phyloP scores from a whole-genome alignment of 2,888 invertebrate genomes.

The Gerosis bhagava region DNA sequence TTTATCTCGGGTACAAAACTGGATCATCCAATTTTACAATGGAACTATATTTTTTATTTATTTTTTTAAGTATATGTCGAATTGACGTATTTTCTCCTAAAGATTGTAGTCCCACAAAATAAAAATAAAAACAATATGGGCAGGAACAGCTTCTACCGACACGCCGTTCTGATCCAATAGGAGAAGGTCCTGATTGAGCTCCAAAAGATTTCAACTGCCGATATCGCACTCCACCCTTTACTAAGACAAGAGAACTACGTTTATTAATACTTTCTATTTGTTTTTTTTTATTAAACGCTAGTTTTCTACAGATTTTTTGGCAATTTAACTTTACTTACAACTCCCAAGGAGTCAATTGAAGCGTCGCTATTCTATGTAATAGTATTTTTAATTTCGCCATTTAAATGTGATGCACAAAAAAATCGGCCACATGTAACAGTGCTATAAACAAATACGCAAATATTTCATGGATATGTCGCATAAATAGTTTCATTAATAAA shows the following conservation, averaged over 20 bases:
- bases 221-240: slow-evolving; percentile 46
- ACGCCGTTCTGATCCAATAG: too few species aligned
- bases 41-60: too few species aligned
- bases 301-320: slow-evolving; percentile 50
- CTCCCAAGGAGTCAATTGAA: slow-evolving; percentile 1
- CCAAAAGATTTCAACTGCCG: too few species aligned
- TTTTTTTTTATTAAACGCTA: slow-evolving; percentile 42
- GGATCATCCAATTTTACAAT: too few species aligned
- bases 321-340: slow-evolving; percentile 45
- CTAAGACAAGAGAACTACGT: slow-evolving; percentile 48
- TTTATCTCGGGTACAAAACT: too few species aligned
- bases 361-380: slow-evolving; percentile 13
- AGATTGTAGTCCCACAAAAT: too few species aligned
- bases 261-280: slow-evolving; percentile 57
- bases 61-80: too few species aligned
- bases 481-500: slow-evolving; percentile 48
- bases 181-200: too few species aligned
- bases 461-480: slow-evolving; percentile 51
- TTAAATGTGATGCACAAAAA: slow-evolving; percentile 23
- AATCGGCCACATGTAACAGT: slow-evolving; percentile 21
- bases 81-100: too few species aligned
- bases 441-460: slow-evolving; percentile 31
- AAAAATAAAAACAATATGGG: too few species aligned
- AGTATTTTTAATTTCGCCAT: too few species aligned
- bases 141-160: neutral